A percentile compares a stretch with the other conserved stretches of the same genome.
Conservation (phyloP, 2,888 invertebrate species). For the Agapostemon virescens region DNA sequence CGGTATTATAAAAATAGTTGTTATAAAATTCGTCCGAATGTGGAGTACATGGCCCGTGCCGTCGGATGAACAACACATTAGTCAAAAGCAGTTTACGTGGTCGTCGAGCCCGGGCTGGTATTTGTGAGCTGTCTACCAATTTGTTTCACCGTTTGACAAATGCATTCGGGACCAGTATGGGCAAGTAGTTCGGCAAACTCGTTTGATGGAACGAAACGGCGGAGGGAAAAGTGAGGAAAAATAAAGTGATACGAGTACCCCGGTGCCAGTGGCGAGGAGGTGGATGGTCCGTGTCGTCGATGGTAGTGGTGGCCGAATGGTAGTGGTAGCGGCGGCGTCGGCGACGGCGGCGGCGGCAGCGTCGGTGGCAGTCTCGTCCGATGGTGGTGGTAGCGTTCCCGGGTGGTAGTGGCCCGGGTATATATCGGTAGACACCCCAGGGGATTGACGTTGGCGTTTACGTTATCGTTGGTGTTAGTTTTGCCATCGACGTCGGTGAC, state of each 20-base stretch:
- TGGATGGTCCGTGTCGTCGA: background rate
- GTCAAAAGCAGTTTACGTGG: constrained; percentile 76
- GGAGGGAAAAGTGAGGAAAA: constrained; percentile 62
- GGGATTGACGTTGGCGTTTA: constrained; percentile 43
- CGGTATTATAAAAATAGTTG: constrained; percentile 38
- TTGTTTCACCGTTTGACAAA: constrained; percentile 78
- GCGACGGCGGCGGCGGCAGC: constrained; percentile 1
- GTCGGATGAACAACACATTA: constrained; percentile 78
- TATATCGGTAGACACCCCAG: background rate
- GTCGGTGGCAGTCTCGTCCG: background rate
- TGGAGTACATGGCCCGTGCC: constrained; percentile 76
- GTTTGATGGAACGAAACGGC: constrained; percentile 67
- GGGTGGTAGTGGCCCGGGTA: constrained; percentile 18
- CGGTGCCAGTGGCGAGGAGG: constrained; percentile 17
- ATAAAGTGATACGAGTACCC: constrained; percentile 60
- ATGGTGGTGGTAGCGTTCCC: background rate
- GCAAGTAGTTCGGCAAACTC: constrained; percentile 74
- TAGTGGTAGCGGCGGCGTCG: constrained; percentile 10
- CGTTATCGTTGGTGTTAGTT: constrained; percentile 41
- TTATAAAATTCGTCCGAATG: constrained; percentile 72
- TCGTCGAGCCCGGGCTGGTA: constrained; percentile 64
- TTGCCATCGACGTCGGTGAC: constrained; percentile 18
- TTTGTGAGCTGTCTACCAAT: constrained; percentile 78
- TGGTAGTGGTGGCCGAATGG: constrained; percentile 1
- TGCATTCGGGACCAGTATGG: constrained; percentile 72